These are phyloP conservation scores for Colinus virginianus DNA, from an alignment of 2,113 vertebrate species.

Conservation along the genomic window DNA sequence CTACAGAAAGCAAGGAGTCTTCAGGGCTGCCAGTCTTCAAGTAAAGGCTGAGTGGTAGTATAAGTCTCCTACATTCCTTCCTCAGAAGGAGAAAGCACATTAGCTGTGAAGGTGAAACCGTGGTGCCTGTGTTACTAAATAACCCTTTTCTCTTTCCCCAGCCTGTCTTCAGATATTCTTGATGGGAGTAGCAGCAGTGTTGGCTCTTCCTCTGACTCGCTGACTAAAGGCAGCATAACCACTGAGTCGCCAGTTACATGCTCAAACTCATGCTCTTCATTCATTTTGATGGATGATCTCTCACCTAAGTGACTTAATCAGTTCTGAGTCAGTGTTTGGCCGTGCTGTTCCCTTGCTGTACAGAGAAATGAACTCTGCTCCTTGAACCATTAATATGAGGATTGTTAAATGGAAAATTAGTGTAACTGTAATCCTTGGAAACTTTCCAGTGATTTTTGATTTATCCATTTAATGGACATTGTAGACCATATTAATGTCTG, in stretches of 20 bases:
- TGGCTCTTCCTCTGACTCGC: conserved; percentile 89
- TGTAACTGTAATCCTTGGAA: conserved; percentile 55
- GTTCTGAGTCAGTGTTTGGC: conserved; percentile 68
- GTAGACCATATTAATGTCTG: conserved; percentile 65
- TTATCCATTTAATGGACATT: conserved; percentile 54
- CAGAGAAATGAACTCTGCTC: conserved; percentile 72
- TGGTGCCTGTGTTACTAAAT: neutral
- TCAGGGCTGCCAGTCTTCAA: conserved; percentile 65
- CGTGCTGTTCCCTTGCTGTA: conserved; percentile 65
- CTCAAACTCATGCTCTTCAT: conserved; percentile 81
- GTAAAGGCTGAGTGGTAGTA: conserved; percentile 72
- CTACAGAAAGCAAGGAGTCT: conserved; percentile 66
- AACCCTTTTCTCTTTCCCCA: conserved; percentile 71
- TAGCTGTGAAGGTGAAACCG: neutral
- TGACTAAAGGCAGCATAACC: conserved; percentile 90
- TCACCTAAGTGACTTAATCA: conserved; percentile 89
- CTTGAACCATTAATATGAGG: conserved; percentile 59
- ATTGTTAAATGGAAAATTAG: conserved; percentile 60
- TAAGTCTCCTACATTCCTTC: conserved; percentile 61
- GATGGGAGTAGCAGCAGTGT: conserved; percentile 92
- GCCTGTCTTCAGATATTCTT: conserved; percentile 88
- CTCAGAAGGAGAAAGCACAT: accelerated
- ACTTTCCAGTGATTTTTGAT: conserved; percentile 69
- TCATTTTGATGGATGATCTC: conserved; percentile 89
- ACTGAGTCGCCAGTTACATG: conserved; percentile 89